Evolutionary conservation across 2,888 invertebrate genomes (phyloP).

Genomic region (Spodoptera littoralis): DNA sequence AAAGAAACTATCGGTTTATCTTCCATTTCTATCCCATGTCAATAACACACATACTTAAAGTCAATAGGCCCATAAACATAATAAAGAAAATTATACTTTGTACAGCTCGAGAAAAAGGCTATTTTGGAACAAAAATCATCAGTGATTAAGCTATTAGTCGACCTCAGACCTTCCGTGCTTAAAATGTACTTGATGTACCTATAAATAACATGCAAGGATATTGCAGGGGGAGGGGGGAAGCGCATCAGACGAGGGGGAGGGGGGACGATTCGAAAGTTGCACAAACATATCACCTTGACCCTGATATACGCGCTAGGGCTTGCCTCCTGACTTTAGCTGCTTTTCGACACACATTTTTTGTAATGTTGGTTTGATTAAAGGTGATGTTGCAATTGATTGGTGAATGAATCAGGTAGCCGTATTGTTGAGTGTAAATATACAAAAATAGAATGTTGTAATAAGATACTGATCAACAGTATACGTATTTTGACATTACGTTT

Average conservation of each 20-base stretch:
- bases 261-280: slow-evolving; percentile 80
- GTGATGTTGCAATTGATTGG: slow-evolving; percentile 17
- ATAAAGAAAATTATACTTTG: too few species aligned
- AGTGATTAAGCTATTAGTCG: slow-evolving; percentile 40
- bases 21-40: too few species aligned
- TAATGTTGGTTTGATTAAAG: not conserved
- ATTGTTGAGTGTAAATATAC: too few species aligned
- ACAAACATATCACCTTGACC: slow-evolving; percentile 81
- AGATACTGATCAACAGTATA: too few species aligned
- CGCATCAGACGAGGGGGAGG: slow-evolving; percentile 54
- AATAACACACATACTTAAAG: too few species aligned
- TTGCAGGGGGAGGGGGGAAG: slow-evolving; percentile 50
- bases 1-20: too few species aligned
- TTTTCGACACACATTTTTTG: slow-evolving; percentile 4
- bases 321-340: slow-evolving; percentile 40
- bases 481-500: too few species aligned
- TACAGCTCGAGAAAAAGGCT: not conserved
- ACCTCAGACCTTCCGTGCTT: slow-evolving; percentile 42
- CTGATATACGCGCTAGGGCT: slow-evolving; percentile 63
- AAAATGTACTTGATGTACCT: slow-evolving; percentile 43
- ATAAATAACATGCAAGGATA: slow-evolving; percentile 64
- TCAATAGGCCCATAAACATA: too few species aligned
- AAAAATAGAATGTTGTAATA: too few species aligned
- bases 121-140: not conserved
- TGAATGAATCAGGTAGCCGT: slow-evolving; percentile 8